Conservation (phyloP, 2,888 invertebrate genomes). For the Tanytarsus gracilentus region DNA sequence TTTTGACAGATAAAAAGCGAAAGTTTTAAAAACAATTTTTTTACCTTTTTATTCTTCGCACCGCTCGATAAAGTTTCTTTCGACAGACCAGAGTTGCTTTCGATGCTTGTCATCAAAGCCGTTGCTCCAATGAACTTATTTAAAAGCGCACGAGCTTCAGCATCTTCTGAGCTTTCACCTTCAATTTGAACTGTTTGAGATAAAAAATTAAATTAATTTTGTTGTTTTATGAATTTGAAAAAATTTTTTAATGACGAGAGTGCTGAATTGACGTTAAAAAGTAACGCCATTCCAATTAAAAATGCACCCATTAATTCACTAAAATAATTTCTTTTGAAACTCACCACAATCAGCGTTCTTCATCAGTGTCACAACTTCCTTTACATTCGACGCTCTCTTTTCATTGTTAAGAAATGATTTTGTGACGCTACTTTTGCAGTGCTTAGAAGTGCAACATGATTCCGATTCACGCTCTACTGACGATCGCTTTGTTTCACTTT, state of each 20-base stretch:
- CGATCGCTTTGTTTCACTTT: constrained; percentile 30
- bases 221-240: not conserved
- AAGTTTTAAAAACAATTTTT: too few relatives aligned
- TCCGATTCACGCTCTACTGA: constrained; percentile 38
- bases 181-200: constrained; percentile 49
- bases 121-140: constrained; percentile 78
- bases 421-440: constrained; percentile 37
- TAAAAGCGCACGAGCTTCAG: constrained; percentile 62
- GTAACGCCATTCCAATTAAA: constrained; percentile 10
- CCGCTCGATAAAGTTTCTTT: constrained; percentile 16
- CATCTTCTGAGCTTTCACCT: constrained; percentile 58
- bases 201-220: not conserved
- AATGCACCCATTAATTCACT: constrained; percentile 29
- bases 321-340: constrained; percentile 26
- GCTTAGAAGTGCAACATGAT: constrained; percentile 33
- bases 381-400: constrained; percentile 61
- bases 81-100: constrained; percentile 36
- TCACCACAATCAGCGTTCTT: constrained; percentile 62
- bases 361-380: constrained; percentile 70
- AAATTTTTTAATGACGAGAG: not conserved
- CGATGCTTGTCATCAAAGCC: constrained; percentile 70
- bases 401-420: constrained; percentile 64
- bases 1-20: too few relatives aligned
- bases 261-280: not conserved
- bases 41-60: constrained; percentile 21